A percentile compares a stretch with the other conserved stretches of the same genome.
Conservation (phyloP, 2,113 vertebrate genomes). For the Pachypanchax playfairii region DNA sequence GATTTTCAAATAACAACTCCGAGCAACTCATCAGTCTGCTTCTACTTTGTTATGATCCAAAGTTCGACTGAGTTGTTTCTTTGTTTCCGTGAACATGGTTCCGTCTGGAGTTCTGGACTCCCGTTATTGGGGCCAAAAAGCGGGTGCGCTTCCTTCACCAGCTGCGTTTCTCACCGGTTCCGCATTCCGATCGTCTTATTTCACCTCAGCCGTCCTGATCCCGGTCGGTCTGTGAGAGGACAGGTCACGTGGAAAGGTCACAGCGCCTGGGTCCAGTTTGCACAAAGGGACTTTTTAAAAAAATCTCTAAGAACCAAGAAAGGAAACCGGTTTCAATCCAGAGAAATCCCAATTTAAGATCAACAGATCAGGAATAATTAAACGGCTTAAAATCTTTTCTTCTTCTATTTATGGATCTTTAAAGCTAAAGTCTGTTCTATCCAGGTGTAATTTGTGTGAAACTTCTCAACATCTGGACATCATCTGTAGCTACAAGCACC, state of each 20-base stretch:
- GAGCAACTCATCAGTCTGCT: neutral
- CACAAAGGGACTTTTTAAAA: slow-evolving; percentile 7
- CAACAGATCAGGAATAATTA: no score
- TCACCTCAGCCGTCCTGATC: slow-evolving; percentile 69
- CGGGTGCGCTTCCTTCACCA: slow-evolving; percentile 72
- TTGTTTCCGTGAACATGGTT: slow-evolving; percentile 40
- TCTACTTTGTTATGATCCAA: no score
- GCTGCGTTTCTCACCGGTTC: slow-evolving; percentile 81
- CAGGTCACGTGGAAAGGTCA: slow-evolving; percentile 40
- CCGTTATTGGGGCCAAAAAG: slow-evolving; percentile 63
- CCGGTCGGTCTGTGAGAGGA: slow-evolving; percentile 46
- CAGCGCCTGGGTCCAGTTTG: slow-evolving; percentile 34
- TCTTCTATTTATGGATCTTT: no score
- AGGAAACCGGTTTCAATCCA: no score
- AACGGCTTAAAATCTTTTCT: no score
- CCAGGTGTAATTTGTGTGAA: no score
- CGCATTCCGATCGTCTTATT: slow-evolving; percentile 82
- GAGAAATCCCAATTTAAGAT: no score
- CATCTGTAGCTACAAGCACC: slow-evolving; percentile 64
- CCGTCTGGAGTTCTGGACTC: slow-evolving; percentile 9
- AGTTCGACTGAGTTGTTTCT: neutral
- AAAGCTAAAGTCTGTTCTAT: no score
- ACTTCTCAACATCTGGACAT: slow-evolving; percentile 70
- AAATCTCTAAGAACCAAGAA: neutral
- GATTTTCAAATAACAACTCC: neutral